Percentiles rank a stretch among this genome's conserved stretches.
Conservation (phyloP, 2,888 invertebrate genomes). For the Nomada goodeniana region DNA sequence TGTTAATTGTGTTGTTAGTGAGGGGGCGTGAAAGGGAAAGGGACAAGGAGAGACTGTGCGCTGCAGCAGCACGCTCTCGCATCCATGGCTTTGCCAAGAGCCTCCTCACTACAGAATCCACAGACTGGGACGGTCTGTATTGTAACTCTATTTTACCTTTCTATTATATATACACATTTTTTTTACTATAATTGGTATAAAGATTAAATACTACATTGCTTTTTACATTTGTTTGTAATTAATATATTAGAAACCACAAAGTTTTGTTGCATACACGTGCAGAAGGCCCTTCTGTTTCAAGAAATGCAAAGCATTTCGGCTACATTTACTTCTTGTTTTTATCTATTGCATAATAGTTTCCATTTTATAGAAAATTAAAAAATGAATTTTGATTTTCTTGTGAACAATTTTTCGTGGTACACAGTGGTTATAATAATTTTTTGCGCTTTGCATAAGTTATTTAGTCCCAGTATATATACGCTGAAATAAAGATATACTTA, state of each 20-base stretch:
- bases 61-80: conserved; percentile 87
- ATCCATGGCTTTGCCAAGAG: conserved; percentile 88
- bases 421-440: background rate
- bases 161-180: conserved; percentile 19
- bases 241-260: background rate
- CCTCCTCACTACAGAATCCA: conserved; percentile 84
- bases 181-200: conserved; percentile 13
- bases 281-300: background rate
- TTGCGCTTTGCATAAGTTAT: conserved; percentile 23
- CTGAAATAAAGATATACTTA: no score
- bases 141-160: conserved; percentile 68
- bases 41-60: conserved; percentile 86
- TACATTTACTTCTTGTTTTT: background rate
- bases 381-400: background rate
- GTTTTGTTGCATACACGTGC: conserved; percentile 33
- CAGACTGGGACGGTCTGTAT: conserved; percentile 84
- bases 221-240: conserved; percentile 25
- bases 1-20: conserved; percentile 79
- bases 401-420: background rate
- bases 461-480: background rate
- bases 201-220: conserved; percentile 20
- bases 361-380: background rate
- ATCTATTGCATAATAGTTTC: background rate
- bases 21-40: conserved; percentile 85
- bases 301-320: background rate